Conservation (phyloP, 2,797 vertebrate species). For the Etheostoma nigrum region DNA sequence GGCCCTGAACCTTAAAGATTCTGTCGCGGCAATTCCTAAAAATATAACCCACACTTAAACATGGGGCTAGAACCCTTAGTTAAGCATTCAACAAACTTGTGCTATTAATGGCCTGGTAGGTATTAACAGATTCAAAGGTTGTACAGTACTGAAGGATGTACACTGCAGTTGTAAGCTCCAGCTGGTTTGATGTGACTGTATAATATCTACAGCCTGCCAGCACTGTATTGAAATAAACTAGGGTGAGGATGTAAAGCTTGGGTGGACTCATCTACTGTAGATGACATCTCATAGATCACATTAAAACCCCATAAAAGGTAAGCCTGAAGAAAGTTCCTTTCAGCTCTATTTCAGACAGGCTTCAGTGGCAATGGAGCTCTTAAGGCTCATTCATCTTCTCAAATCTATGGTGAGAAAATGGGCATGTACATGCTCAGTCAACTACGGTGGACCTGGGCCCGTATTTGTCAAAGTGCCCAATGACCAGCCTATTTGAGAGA, state of each 20-base stretch:
- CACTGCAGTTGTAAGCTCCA: background rate
- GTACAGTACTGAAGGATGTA: background rate
- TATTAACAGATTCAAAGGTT: background rate
- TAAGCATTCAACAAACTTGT: background rate
- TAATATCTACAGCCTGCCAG: background rate
- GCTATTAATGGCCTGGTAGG: background rate
- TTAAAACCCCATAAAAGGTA: background rate
- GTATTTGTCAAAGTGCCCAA: background rate
- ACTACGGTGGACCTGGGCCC: background rate
- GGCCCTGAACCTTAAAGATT: constrained; percentile 17
- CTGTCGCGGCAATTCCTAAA: background rate
- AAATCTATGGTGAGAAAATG: background rate
- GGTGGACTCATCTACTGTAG: background rate
- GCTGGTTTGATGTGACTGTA: constrained; percentile 17
- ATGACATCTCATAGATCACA: constrained; percentile 5
- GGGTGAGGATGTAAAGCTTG: background rate
- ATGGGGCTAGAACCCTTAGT: background rate
- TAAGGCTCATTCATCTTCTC: background rate
- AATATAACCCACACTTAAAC: constrained; percentile 29
- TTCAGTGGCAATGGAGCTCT: background rate
- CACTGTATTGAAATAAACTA: background rate
- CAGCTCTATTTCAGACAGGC: background rate
- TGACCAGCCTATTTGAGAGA: too few relatives aligned
- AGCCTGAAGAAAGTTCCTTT: background rate
- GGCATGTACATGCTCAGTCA: background rate